Conservation (phyloP, 2,888 invertebrate species). For the Dynastes maya region DNA sequence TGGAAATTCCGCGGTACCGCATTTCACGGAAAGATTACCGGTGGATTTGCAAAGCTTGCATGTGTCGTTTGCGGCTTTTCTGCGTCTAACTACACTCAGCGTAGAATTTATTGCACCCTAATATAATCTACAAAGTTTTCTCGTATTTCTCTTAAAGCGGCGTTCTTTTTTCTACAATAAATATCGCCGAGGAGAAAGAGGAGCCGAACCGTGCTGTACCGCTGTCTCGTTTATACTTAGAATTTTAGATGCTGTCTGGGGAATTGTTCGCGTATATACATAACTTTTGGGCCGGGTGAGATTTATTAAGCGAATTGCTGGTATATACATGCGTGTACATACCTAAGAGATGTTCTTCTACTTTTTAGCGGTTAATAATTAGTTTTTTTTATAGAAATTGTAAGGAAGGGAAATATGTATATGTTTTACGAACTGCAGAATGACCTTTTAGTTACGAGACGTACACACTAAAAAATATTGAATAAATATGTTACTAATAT, state of each 20-base stretch:
- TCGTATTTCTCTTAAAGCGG: slow-evolving; percentile 31
- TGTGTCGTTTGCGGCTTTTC: neutral
- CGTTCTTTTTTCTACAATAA: slow-evolving; percentile 34
- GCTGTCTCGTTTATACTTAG: slow-evolving; percentile 34
- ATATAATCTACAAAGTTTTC: slow-evolving; percentile 44
- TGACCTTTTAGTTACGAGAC: no score
- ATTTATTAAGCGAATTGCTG: slow-evolving; percentile 30
- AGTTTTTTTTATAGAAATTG: no score
- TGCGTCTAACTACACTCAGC: slow-evolving; percentile 3
- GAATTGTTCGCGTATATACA: slow-evolving; percentile 14
- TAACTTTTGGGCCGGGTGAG: slow-evolving; percentile 16
- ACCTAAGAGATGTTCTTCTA: no score
- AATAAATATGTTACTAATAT: no score
- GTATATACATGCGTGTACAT: no score
- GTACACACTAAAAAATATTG: no score
- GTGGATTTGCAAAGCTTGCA: slow-evolving; percentile 16
- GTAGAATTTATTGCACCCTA: slow-evolving; percentile 37
- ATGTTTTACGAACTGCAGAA: no score
- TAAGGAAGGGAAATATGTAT: no score
- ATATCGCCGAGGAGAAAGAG: slow-evolving; percentile 30
- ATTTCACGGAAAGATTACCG: slow-evolving; percentile 19
- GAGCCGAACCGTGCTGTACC: neutral
- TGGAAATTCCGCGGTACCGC: neutral
- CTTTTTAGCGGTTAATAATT: no score
- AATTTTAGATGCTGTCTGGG: slow-evolving; percentile 27